Conservation (phyloP, 1,140 invertebrate species). For the Thaumetopoea pityocampa region DNA sequence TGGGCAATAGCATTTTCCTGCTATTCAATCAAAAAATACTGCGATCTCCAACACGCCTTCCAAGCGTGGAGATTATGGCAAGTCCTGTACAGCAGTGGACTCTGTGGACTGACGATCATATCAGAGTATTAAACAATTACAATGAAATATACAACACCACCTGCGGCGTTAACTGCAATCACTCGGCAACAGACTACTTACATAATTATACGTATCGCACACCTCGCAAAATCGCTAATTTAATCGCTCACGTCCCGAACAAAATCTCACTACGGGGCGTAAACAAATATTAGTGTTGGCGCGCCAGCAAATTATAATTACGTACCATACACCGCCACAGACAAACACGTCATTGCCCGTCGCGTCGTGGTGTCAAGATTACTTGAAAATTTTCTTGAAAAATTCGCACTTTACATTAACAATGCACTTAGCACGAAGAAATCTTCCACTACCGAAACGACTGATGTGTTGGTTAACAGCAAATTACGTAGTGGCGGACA, state of each 20-base stretch:
- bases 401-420: slow-evolving; percentile 16
- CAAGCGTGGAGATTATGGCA: no score
- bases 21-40: no score
- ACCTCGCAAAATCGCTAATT: slow-evolving; percentile 46
- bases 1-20: no score
- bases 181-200: slow-evolving; percentile 25
- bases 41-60: no score
- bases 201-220: slow-evolving; percentile 42
- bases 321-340: slow-evolving; percentile 12
- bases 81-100: no score
- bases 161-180: slow-evolving; percentile 34
- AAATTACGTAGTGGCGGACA: no score
- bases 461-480: no score
- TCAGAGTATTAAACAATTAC: no score
- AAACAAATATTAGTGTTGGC: slow-evolving; percentile 65
- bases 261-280: slow-evolving; percentile 41
- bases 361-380: slow-evolving; percentile 54
- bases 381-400: slow-evolving; percentile 33
- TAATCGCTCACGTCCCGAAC: slow-evolving; percentile 31
- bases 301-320: slow-evolving; percentile 42
- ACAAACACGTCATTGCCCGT: slow-evolving; percentile 18
- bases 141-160: slow-evolving; percentile 23
- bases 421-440: no score
- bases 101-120: neutral
- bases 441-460: no score